Conservation (phyloP, 2,113 vertebrate species). For the Willisornis vidua region DNA sequence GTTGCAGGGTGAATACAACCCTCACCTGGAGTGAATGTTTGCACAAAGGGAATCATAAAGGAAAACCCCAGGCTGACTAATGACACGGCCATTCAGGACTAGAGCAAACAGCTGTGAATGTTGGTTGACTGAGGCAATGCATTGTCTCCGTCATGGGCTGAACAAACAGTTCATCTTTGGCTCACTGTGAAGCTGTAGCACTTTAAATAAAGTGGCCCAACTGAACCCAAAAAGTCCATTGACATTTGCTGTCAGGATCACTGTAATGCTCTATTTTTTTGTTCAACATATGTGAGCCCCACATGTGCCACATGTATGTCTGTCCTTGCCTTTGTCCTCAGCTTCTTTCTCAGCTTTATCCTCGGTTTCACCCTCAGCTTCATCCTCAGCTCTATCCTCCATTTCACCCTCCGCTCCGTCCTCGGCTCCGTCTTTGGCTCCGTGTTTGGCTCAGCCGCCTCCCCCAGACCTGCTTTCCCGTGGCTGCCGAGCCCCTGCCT, state of each 20-base stretch:
- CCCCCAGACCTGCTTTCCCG: background rate
- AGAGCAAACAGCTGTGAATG: background rate
- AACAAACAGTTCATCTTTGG: background rate
- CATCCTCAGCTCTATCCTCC: background rate
- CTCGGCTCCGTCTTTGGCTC: background rate
- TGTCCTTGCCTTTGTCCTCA: too few relatives aligned
- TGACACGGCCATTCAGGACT: background rate
- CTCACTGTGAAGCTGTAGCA: background rate
- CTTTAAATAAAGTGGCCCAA: background rate
- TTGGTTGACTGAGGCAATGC: background rate
- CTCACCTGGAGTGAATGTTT: background rate
- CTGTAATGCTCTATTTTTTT: background rate
- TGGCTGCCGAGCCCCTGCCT: background rate
- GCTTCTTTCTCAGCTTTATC: background rate
- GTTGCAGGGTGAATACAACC: background rate
- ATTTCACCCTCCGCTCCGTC: background rate
- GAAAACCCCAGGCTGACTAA: background rate
- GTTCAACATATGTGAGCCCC: fast-evolving
- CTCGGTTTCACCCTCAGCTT: too few relatives aligned
- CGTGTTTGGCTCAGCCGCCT: background rate
- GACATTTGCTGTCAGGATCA: background rate
- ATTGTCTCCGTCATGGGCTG: background rate
- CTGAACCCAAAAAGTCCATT: background rate
- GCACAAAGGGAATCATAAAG: background rate
- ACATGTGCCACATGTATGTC: background rate